Evolutionary conservation across 2,888 invertebrate species (phyloP).

Genomic region (Hemaris fuciformis): DNA sequence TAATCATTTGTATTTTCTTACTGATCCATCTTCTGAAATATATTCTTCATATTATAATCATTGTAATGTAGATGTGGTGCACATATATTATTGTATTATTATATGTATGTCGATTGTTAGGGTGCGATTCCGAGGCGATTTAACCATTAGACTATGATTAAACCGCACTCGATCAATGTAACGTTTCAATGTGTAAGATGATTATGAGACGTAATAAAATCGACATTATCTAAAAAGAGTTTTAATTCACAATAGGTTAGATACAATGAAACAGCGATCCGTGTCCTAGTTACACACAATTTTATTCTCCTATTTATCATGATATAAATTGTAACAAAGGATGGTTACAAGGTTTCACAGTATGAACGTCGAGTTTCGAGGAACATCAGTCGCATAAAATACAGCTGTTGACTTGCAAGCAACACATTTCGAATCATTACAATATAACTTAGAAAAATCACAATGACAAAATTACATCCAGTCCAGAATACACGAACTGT

Average conservation of each 20-base stretch:
- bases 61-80: slow-evolving; percentile 16
- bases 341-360: slow-evolving; percentile 64
- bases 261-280: slow-evolving; percentile 62
- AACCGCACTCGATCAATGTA: slow-evolving; percentile 29
- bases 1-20: slow-evolving; percentile 1
- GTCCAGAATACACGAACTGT: slow-evolving; percentile 59
- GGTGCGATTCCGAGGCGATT: slow-evolving; percentile 19
- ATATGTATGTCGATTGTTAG: background rate
- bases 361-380: slow-evolving; percentile 61
- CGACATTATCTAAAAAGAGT: slow-evolving; percentile 44
- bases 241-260: slow-evolving; percentile 31
- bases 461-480: slow-evolving; percentile 55
- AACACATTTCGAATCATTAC: slow-evolving; percentile 57
- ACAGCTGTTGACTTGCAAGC: slow-evolving; percentile 63
- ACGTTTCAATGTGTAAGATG: slow-evolving; percentile 54
- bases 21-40: slow-evolving; percentile 9
- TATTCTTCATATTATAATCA: slow-evolving; percentile 10
- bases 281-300: slow-evolving; percentile 77
- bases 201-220: slow-evolving; percentile 65
- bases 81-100: slow-evolving; percentile 19
- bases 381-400: slow-evolving; percentile 74
- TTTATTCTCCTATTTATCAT: slow-evolving; percentile 76
- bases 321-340: slow-evolving; percentile 77
- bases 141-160: background rate
- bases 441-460: slow-evolving; percentile 62